phyloP scores from a whole-genome alignment of 2,888 invertebrate species.

The Camptogramma bilineatum region DNA sequence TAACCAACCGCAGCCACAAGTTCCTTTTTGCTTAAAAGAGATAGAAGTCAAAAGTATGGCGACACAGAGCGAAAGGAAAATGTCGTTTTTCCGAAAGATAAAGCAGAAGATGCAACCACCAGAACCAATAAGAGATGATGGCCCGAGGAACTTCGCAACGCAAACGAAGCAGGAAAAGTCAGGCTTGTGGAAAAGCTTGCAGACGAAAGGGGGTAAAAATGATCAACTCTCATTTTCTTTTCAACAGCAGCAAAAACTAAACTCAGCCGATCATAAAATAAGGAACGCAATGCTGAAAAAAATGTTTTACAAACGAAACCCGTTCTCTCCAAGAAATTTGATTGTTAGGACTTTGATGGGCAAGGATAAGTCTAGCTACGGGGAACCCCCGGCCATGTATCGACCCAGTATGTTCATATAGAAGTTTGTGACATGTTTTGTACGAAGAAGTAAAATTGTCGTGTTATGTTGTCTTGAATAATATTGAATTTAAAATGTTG shows the following conservation, averaged over 20 bases:
- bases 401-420: conserved; percentile 67
- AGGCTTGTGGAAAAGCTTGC: conserved; percentile 61
- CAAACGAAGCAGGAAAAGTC: conserved; percentile 49
- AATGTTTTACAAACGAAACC: conserved; percentile 72
- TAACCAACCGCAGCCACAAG: conserved; percentile 55
- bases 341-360: conserved; percentile 70
- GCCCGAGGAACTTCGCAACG: conserved; percentile 50
- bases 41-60: conserved; percentile 76
- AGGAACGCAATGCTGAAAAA: conserved; percentile 70
- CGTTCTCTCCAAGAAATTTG: conserved; percentile 72
- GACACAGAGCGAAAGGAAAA: conserved; percentile 73
- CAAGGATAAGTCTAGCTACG: conserved; percentile 68
- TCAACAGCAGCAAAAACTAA: conserved; percentile 64
- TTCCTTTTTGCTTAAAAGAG: conserved; percentile 73
- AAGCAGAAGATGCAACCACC: conserved; percentile 58
- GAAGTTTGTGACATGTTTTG: conserved; percentile 47
- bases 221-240: conserved; percentile 57
- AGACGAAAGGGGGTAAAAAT: conserved; percentile 49
- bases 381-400: conserved; percentile 58
- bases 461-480: conserved; percentile 28
- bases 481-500: conserved; percentile 28
- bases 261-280: conserved; percentile 65
- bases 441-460: conserved; percentile 48
- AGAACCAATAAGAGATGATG: conserved; percentile 26
- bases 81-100: conserved; percentile 67